These are phyloP conservation scores for Orbicella faveolata DNA, from an alignment of 64 coral and sea anemone genomes.

Conservation along the genomic window DNA sequence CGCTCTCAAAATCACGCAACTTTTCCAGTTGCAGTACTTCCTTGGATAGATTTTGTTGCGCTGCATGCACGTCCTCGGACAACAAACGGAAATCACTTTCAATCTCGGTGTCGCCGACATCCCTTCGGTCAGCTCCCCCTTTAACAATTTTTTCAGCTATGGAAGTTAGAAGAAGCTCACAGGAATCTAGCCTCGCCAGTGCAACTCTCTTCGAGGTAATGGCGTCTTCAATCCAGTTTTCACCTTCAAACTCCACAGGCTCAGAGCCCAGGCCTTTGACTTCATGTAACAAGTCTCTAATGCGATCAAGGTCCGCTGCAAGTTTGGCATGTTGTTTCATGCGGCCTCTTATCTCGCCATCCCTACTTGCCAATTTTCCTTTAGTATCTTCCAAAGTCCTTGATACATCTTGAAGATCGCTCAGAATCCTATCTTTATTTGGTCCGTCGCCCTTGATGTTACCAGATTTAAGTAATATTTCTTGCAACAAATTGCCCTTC, in stretches of 20 bases:
- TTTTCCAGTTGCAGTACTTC: slow-evolving; percentile 32
- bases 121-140: not conserved
- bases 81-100: not conserved
- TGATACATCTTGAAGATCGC: not conserved
- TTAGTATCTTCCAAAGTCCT: slow-evolving; percentile 11
- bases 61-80: not conserved
- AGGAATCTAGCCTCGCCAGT: slow-evolving; percentile 26
- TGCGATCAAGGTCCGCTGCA: not conserved
- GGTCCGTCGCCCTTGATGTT: not conserved
- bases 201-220: not conserved
- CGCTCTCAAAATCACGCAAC: slow-evolving; percentile 2
- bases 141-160: not conserved
- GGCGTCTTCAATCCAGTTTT: slow-evolving; percentile 19
- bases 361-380: not conserved
- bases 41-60: not conserved
- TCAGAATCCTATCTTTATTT: not conserved
- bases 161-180: not conserved
- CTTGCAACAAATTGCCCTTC: not conserved
- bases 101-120: not conserved
- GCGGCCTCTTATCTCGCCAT: slow-evolving; percentile 5
- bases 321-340: not conserved
- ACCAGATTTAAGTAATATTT: not conserved
- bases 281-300: not conserved
- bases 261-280: not conserved
- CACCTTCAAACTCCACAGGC: slow-evolving; percentile 13